Evolutionary conservation across 2,797 vertebrate species (phyloP).

Genomic region (Acanthopagrus latus): DNA sequence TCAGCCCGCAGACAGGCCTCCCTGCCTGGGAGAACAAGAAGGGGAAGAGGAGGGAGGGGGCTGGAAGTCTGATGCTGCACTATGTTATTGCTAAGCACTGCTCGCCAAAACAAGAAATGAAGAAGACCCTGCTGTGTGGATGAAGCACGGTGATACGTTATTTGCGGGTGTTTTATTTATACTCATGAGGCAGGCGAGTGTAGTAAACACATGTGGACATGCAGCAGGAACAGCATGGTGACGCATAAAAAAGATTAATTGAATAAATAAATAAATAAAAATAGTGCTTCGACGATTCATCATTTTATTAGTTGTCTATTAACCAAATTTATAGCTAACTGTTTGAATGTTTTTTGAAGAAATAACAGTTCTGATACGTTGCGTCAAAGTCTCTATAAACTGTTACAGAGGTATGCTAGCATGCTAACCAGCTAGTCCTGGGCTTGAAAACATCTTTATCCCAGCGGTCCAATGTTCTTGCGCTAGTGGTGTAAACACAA

Average conservation of each 20-base stretch:
- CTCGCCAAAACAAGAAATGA: conserved; percentile 52
- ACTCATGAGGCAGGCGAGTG: not conserved
- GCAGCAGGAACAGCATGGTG: not conserved
- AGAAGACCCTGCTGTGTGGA: conserved; percentile 52
- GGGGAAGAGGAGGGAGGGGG: conserved; percentile 54
- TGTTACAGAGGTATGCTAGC: no score
- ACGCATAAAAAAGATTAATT: not conserved
- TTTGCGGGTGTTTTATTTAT: conserved; percentile 28
- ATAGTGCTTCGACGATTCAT: no score
- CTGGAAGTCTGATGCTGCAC: conserved; percentile 64
- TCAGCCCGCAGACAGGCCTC: conserved; percentile 77
- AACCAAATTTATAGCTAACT: no score
- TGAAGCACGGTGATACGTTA: conserved; percentile 17
- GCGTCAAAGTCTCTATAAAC: no score
- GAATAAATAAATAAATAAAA: not conserved
- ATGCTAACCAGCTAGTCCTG: no score
- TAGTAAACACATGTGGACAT: not conserved
- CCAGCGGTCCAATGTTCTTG: no score
- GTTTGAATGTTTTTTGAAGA: no score
- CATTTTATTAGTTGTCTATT: no score
- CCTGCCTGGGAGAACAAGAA: conserved; percentile 71
- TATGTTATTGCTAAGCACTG: conserved; percentile 60
- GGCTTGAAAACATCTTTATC: no score
- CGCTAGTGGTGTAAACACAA: no score
- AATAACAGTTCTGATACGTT: no score